Evolutionary conservation across 2,888 invertebrate species (phyloP).

Genomic region (Perithous albicinctus): DNA sequence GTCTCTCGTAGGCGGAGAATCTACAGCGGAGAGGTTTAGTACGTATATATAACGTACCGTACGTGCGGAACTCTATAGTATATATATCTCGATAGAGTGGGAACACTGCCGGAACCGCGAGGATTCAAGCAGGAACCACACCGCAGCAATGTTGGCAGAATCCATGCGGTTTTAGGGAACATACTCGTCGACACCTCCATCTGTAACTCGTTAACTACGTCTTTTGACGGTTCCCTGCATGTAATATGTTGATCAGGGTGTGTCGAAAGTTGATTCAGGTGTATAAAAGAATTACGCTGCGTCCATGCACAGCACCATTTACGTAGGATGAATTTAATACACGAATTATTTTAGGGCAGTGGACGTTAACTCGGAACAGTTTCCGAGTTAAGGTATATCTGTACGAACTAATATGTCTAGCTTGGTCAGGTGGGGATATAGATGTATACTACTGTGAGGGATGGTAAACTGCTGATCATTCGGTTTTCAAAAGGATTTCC

Average conservation of each 20-base stretch:
- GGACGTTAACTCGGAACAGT: no score
- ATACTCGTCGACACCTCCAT: conserved; percentile 51
- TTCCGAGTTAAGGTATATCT: no score
- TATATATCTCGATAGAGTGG: neutral
- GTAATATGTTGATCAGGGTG: neutral
- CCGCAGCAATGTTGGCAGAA: conserved; percentile 58
- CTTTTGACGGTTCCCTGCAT: neutral
- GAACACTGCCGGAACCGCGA: conserved; percentile 74
- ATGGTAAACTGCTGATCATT: conserved; percentile 25
- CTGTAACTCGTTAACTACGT: conserved; percentile 23
- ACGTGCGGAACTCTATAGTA: conserved; percentile 27
- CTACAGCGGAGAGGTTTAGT: conserved; percentile 38
- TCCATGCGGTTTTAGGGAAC: conserved; percentile 41
- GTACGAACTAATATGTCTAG: no score
- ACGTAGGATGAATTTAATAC: no score
- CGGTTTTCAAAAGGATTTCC: no score
- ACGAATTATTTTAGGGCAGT: no score
- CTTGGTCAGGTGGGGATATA: no score
- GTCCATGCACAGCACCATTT: no score
- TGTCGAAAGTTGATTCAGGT: no score
- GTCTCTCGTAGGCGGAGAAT: conserved; percentile 67
- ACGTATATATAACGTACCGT: conserved; percentile 27
- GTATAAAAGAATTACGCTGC: no score
- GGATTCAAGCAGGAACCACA: conserved; percentile 69
- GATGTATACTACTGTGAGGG: no score